Evolutionary conservation across 2,113 vertebrate species (phyloP), one percentile per base, ranked within the genome.

Genomic region (Calonectris borealis): DNA sequence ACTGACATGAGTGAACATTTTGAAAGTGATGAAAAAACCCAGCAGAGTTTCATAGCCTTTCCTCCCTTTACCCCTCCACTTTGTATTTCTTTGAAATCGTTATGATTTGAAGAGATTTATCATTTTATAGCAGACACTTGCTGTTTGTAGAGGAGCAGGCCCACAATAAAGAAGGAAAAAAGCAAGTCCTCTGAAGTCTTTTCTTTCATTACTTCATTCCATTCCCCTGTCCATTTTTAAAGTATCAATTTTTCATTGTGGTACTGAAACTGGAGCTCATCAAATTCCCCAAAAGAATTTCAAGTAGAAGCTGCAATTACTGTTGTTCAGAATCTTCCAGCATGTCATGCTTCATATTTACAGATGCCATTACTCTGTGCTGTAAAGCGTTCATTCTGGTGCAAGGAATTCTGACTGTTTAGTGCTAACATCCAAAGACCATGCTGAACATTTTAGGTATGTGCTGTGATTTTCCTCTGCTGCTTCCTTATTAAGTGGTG

Each of bases 231-330:
- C 77, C 58, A 42, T 86, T 91, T 88, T 86, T 86, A 62, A 86
- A 86, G 26, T 89, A 89, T 51, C n/a, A 80, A 13, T 83, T 93
- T 95, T 94, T 94, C 72, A 73, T 84, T 72, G 29, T 58, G 32
- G 14, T 79, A n/a, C 85, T 94, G 82, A 89, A 94, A 73, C 14
- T 55, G 26, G 7, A 93, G 42, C 26, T 80, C 42, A 83, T 95
- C 46, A 80, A 80, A 91, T 93, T 85, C 32, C 32, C 44, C 13
- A 0, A 62, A 94, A 80, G n/a, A 80, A 89, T 93, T 94, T 87
- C 19, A 93, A 90, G n/a, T 58, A 88, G 81, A 87, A 90, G 38
- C 46, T 89, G 58, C 58, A 95, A n/a, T 91, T 92, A 69, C 25
- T 48, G 54, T 62, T 86, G 57, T 78, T 83, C 69, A n/a, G 38